phyloP scores from a whole-genome alignment of 2,888 invertebrate species.

The Notodonta ziczac region DNA sequence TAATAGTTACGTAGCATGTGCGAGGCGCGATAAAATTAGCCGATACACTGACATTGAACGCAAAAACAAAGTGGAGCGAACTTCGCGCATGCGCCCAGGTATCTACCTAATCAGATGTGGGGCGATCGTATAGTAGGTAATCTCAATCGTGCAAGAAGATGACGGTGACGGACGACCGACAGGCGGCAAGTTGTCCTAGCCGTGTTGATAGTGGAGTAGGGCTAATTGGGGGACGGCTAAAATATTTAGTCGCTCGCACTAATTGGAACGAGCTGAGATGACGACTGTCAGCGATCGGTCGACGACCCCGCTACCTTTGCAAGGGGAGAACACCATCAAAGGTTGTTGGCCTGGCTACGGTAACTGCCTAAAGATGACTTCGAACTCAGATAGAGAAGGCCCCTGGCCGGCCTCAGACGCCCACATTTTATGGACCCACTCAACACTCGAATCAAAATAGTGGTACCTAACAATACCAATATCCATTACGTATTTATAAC shows the following conservation, averaged over 20 bases:
- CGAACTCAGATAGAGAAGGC: constrained; percentile 8
- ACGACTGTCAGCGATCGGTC: constrained; percentile 55
- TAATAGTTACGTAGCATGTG: constrained; percentile 74
- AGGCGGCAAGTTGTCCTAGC: neutral
- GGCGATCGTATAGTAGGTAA: constrained; percentile 35
- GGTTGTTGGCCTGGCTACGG: constrained; percentile 58
- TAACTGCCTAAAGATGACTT: constrained; percentile 14
- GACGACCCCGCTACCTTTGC: constrained; percentile 64
- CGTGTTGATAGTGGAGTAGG: constrained; percentile 40
- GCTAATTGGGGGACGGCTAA: constrained; percentile 53
- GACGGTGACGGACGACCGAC: neutral
- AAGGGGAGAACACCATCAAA: constrained; percentile 50
- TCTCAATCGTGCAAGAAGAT: constrained; percentile 53
- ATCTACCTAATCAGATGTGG: constrained; percentile 44
- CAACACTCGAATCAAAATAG: neutral
- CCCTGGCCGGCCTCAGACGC: neutral
- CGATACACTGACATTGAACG: constrained; percentile 84
- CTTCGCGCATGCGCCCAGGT: constrained; percentile 73
- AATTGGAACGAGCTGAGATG: constrained; percentile 63
- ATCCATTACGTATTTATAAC: neutral
- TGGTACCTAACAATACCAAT: neutral
- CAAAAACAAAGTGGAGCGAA: constrained; percentile 80
- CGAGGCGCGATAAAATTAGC: constrained; percentile 82
- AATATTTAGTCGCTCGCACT: constrained; percentile 50
- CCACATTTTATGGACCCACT: neutral